These are phyloP conservation scores for Polymixis flavicincta DNA, from an alignment of 2,888 invertebrate genomes.

Conservation along the genomic window DNA sequence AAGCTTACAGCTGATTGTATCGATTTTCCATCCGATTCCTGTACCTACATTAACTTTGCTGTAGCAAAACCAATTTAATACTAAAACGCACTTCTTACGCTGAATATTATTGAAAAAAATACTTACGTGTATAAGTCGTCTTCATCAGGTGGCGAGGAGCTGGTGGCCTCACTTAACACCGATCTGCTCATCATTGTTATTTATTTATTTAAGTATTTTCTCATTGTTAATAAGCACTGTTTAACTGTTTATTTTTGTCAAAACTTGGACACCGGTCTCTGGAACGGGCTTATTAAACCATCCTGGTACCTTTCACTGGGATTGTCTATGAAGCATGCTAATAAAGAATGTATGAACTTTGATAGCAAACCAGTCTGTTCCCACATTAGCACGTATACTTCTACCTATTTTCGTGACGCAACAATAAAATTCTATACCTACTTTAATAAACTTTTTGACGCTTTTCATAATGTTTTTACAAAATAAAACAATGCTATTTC, in stretches of 20 bases:
- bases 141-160: conserved; percentile 78
- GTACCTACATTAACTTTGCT: conserved; percentile 10
- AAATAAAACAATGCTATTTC: not conserved
- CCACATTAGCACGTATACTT: conserved; percentile 37
- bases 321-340: conserved; percentile 9
- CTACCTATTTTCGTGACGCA: conserved; percentile 68
- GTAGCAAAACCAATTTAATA: not conserved
- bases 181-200: conserved; percentile 78
- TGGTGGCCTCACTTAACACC: conserved; percentile 80
- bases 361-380: conserved; percentile 19
- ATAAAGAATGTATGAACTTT: conserved; percentile 7
- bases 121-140: conserved; percentile 86
- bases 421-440: not conserved
- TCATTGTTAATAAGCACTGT: conserved; percentile 33
- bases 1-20: conserved; percentile 58
- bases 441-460: not conserved
- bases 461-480: not conserved
- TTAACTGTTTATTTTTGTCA: conserved; percentile 12
- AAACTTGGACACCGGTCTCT: conserved; percentile 1
- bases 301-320: conserved; percentile 23
- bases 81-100: not conserved
- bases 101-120: not conserved
- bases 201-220: conserved; percentile 13
- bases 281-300: conserved; percentile 6
- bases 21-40: conserved; percentile 40